Evolutionary conservation across 2,888 invertebrate species (phyloP), one percentile per base, ranked within the genome.

Genomic region (Pristionchus entomophagus): DNA sequence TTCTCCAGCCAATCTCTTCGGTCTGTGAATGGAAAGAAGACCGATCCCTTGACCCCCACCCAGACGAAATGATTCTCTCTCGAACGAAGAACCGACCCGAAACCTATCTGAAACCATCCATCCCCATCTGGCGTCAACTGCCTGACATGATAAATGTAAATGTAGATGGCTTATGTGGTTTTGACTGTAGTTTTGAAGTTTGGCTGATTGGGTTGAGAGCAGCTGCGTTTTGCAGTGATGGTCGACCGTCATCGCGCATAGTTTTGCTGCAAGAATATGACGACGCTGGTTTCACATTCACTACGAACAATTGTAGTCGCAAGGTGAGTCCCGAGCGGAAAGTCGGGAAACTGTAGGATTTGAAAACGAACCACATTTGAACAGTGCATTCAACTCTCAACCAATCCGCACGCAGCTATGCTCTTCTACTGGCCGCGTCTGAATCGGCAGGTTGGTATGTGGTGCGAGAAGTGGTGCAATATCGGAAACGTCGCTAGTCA

Each of bases 301-400:
- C 96, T 92, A 97, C 99, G 0, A 98, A 99, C 94, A 97, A 97
- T 94, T 96, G 95, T 35, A 99, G 99, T 93, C 95, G 97, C 78
- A 99, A 99, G 49, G 85, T 85, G 59, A 53, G 41, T 19, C n/a
- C 26, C n/a, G n/a, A n/a, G n/a, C n/a, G n/a, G n/a, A n/a, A n/a
- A n/a, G n/a, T n/a, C n/a, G n/a, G 17, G 8, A 19, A 29, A 6
- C 62, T 14, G 41, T 45, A 17, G 14, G 53, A 19, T 12, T 51
- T 17, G 12, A 51, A 12, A 17, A 19, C 19, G n/a, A 32, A 8
- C 22, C 8, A 6, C 6, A 22, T 45, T 45, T 14, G 6, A 6
- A 49, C 59, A 85, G 95, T 97, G 97, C 19, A 94, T 94, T 87
- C 97, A 99, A 94, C 95, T 99, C 95, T 95, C 95, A 51, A 95